Evolutionary conservation across 2,888 invertebrate species (phyloP), one percentile per base, ranked within the genome.

Genomic region (Cataglyphis rosenhaueri): DNA sequence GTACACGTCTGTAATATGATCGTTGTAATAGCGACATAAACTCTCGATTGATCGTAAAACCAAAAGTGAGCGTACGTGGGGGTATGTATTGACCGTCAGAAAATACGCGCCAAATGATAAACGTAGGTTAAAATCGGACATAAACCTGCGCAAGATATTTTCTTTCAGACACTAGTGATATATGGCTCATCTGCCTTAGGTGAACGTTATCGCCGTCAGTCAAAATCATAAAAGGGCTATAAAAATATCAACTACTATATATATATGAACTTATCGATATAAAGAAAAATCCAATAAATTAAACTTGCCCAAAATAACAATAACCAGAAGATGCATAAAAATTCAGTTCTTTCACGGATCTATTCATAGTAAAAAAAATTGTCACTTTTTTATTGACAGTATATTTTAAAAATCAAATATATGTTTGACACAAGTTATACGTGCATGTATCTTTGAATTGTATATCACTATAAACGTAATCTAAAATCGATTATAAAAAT

Each of bases 21-120:
- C 73, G 48, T 68, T 65, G 35, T 70, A 81, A 82, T 52, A 48
- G 78, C 57, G 66, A 62, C 78, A 71, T 81, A 84, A 88, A 88
- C 82, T 73, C 59, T 57, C 82, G 71, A 86, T 85, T 57, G 87
- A 82, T 88, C 88, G 75, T 86, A 88, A 88, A 88, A 25, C 44
- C 61, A 73, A 68, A 83, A 75, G 73, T 35, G 73, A 71, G 61
- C 57, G 59, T 59, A 64, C 61, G 75, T 48, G 44, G 44, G 38
- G 65, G 35, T 84, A 82, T 65, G 25, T 29, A 61, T 18, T 12
- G 78, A 15, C 48, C 21, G 29, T 41, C 18, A 38, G 48, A 68
- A 78, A 78, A 82, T 68, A 68, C 29, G 35, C 78, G 35, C 3
- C 18, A 44, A 41, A 82, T 71, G 35, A 79, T 18, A 59, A 76